These are phyloP conservation scores for Mythimna pallens DNA, from an alignment of 2,888 invertebrate genomes.

Conservation along the genomic window DNA sequence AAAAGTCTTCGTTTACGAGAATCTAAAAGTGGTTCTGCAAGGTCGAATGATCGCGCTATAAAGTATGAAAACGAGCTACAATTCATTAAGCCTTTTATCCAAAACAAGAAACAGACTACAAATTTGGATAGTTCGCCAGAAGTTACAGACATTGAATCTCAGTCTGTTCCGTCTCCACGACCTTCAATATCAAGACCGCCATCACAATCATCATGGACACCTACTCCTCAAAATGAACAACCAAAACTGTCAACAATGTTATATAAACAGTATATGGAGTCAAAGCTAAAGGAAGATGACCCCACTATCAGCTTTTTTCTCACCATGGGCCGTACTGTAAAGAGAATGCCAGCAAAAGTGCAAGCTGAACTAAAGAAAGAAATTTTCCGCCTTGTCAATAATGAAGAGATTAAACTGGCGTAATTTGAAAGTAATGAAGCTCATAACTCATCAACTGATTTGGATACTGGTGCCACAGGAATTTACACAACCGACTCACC, in stretches of 20 bases:
- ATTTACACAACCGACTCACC: neutral
- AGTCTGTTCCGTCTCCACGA: neutral
- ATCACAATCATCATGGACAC: slow-evolving; percentile 11
- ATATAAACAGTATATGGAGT: slow-evolving; percentile 32
- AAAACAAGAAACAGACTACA: slow-evolving; percentile 43
- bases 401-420: neutral
- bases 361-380: neutral
- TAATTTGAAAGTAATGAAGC: neutral
- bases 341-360: slow-evolving; percentile 15
- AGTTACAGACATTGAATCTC: slow-evolving; percentile 19
- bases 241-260: slow-evolving; percentile 36
- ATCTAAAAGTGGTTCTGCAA: slow-evolving; percentile 43
- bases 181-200: neutral
- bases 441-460: neutral
- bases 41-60: slow-evolving; percentile 26
- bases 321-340: slow-evolving; percentile 29
- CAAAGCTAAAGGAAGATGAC: slow-evolving; percentile 35
- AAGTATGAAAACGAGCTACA: slow-evolving; percentile 43
- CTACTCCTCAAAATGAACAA: slow-evolving; percentile 26
- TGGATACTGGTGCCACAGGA: neutral
- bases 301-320: slow-evolving; percentile 30
- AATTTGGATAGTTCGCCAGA: slow-evolving; percentile 45
- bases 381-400: neutral
- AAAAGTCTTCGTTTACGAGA: slow-evolving; percentile 38
- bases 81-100: slow-evolving; percentile 45